phyloP scores from a whole-genome alignment of 2,888 invertebrate genomes.

The Drosophila robusta region DNA sequence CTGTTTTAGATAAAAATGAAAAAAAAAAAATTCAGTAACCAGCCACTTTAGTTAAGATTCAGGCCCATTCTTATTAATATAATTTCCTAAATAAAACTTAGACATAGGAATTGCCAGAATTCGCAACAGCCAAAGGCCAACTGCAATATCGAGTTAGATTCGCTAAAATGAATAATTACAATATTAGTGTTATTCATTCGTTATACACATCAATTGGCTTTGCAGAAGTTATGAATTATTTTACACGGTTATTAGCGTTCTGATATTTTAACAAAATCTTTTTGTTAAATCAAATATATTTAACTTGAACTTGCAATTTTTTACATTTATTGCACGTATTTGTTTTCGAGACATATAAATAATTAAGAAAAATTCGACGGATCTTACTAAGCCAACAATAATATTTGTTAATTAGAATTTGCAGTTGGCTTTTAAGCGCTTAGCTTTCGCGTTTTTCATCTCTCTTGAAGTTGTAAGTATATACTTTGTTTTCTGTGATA shows the following conservation, averaged over 20 bases:
- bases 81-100: not conserved
- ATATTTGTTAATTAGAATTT: constrained; percentile 14
- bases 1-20: constrained; percentile 8
- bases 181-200: not conserved
- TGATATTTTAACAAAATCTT: too few relatives aligned
- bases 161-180: not conserved
- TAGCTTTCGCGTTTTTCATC: constrained; percentile 8
- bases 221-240: not conserved
- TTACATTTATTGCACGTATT: not conserved
- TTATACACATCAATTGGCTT: constrained; percentile 5
- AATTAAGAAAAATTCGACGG: not conserved
- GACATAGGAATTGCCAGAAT: not conserved
- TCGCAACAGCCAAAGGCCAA: constrained; percentile 19
- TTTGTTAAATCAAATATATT: not conserved
- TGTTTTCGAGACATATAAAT: not conserved
- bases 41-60: constrained; percentile 42
- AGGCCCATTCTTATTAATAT: constrained; percentile 5
- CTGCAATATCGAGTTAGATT: constrained; percentile 26
- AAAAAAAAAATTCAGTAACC: constrained; percentile 5
- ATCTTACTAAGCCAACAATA: constrained; percentile 9
- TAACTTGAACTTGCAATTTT: too few relatives aligned
- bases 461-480: constrained; percentile 44
- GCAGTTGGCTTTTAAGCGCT: constrained; percentile 34
- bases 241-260: too few relatives aligned
- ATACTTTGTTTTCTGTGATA: constrained; percentile 79